Percentiles rank a stretch among this genome's conserved stretches.
Evolutionary conservation across 2,113 vertebrate species (phyloP).

Genomic region (Heterotis niloticus): DNA sequence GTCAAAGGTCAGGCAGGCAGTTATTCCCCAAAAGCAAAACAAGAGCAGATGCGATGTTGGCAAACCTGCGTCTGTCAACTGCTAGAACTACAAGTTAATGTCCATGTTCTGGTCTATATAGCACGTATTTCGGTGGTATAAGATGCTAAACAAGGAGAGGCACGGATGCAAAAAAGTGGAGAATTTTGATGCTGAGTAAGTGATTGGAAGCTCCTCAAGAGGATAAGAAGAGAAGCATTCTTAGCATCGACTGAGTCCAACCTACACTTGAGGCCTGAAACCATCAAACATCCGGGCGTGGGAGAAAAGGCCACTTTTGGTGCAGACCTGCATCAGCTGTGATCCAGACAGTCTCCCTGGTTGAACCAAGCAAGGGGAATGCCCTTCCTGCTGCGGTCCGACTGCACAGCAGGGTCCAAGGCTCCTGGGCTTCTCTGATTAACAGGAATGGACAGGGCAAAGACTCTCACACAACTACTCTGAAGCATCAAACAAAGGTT

Average conservation of each 20-base stretch:
- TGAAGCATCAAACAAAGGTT: background rate
- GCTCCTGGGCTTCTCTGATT: background rate
- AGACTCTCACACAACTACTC: background rate
- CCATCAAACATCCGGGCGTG: background rate
- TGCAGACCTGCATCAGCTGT: background rate
- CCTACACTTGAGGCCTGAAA: background rate
- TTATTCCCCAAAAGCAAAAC: background rate
- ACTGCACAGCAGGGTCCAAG: background rate
- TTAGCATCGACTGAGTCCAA: background rate
- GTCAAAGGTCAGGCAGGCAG: background rate
- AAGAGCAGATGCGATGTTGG: background rate
- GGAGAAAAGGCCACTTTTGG: background rate
- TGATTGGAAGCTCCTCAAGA: too few relatives aligned
- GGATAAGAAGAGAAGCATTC: too few relatives aligned
- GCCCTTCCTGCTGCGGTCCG: background rate
- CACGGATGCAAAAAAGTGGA: too few relatives aligned
- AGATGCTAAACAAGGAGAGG: background rate
- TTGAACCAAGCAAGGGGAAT: background rate
- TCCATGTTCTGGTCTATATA: background rate
- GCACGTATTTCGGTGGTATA: background rate
- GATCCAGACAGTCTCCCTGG: background rate
- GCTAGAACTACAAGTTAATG: background rate
- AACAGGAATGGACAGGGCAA: background rate
- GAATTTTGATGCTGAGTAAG: too few relatives aligned
- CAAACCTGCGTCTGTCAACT: background rate